phyloP scores from a whole-genome alignment of 1,140 invertebrate species.

The Drosophila pandora region DNA sequence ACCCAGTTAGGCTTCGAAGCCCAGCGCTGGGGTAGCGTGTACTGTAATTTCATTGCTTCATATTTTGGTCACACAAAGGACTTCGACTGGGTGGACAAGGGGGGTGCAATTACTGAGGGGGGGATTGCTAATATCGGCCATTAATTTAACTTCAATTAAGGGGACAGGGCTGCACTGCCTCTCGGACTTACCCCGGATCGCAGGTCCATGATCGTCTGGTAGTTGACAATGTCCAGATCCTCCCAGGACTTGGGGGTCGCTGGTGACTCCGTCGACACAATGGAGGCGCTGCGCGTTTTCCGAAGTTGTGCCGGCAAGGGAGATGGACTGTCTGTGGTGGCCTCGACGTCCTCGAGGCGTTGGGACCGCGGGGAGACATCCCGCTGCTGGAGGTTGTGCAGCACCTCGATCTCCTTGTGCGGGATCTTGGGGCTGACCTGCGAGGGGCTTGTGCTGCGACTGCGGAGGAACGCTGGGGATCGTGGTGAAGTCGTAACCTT shows the following conservation, averaged over 20 bases:
- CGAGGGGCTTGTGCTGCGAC: conserved; percentile 78
- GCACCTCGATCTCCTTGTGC: conserved; percentile 86
- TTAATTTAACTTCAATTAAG: conserved; percentile 32
- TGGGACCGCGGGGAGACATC: conserved; percentile 83
- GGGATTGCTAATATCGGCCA: conserved; percentile 30
- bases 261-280: conserved; percentile 25
- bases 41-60: conserved; percentile 44
- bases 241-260: conserved; percentile 84
- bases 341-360: not conserved
- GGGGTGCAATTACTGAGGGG: conserved; percentile 23
- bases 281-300: not conserved
- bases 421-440: conserved; percentile 84
- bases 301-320: conserved; percentile 17
- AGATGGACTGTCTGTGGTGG: not conserved
- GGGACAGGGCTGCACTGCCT: not conserved
- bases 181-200: conserved; percentile 85
- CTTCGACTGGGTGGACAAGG: not conserved
- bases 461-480: conserved; percentile 73
- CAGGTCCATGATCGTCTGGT: conserved; percentile 84
- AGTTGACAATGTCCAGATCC: conserved; percentile 85
- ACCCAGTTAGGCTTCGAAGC: conserved; percentile 59
- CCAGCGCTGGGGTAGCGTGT: conserved; percentile 48
- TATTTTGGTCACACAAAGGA: conserved; percentile 15
- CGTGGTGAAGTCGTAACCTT: conserved; percentile 39
- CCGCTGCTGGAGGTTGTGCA: conserved; percentile 86